Conservation (phyloP, 1,140 invertebrate species). For the Drosophila pectinifera region DNA sequence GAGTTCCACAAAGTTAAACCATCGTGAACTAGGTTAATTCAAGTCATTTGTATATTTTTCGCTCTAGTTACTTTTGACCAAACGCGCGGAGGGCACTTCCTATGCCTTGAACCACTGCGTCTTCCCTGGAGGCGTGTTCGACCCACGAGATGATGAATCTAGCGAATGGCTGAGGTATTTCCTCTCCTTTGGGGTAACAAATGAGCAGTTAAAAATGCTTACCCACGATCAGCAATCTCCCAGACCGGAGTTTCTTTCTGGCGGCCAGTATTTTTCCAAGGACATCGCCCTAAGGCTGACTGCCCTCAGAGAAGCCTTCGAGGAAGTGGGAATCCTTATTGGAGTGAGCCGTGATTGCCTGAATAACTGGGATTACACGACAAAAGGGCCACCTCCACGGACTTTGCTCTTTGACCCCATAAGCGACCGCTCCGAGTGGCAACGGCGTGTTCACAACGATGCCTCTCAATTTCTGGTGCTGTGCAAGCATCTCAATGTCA, state of each 20-base stretch:
- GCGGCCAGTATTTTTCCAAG: slow-evolving; percentile 72
- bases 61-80: slow-evolving; percentile 87
- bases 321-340: slow-evolving; percentile 93
- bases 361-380: slow-evolving; percentile 7
- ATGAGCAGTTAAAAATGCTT: slow-evolving; percentile 85
- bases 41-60: background rate
- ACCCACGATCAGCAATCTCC: slow-evolving; percentile 85
- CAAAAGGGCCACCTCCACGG: slow-evolving; percentile 5
- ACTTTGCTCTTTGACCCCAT: slow-evolving; percentile 22
- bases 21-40: background rate
- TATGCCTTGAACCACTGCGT: slow-evolving; percentile 91
- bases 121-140: slow-evolving; percentile 93
- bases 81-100: slow-evolving; percentile 88
- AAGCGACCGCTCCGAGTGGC: slow-evolving; percentile 69
- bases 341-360: slow-evolving; percentile 77
- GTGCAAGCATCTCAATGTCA: slow-evolving; percentile 89
- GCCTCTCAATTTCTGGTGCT: slow-evolving; percentile 90
- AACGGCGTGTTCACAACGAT: slow-evolving; percentile 87
- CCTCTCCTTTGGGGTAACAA: slow-evolving; percentile 86
- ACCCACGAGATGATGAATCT: slow-evolving; percentile 88
- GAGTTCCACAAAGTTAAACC: slow-evolving; percentile 18
- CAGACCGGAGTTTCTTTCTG: slow-evolving; percentile 43
- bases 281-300: slow-evolving; percentile 93
- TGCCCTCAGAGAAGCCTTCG: slow-evolving; percentile 96
- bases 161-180: slow-evolving; percentile 90